Conservation (phyloP, 2,888 invertebrate species). For the Melanotus villosus region DNA sequence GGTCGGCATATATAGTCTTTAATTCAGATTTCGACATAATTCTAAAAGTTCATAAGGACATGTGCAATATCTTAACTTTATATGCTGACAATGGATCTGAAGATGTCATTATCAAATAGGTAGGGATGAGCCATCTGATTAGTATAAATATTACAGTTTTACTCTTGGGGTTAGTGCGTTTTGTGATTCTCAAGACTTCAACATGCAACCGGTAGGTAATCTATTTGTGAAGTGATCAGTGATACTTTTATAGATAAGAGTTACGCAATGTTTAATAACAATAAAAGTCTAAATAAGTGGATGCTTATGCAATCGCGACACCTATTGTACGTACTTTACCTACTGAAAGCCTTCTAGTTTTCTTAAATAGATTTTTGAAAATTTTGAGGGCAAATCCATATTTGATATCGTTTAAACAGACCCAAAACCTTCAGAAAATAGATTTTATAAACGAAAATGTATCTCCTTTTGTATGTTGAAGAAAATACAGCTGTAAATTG, state of each 20-base stretch:
- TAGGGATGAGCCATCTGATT: conserved; percentile 16
- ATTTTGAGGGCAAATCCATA: no score
- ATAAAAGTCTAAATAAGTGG: neutral
- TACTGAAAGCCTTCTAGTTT: no score
- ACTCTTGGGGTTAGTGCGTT: conserved; percentile 7
- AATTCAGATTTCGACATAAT: conserved; percentile 23
- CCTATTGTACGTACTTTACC: neutral
- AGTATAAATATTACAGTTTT: conserved; percentile 27
- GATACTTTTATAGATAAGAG: neutral
- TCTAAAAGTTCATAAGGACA: conserved; percentile 24
- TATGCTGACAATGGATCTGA: neutral
- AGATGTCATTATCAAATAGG: conserved; percentile 11
- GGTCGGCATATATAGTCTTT: neutral
- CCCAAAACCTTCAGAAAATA: no score
- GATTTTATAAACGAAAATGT: no score
- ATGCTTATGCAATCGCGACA: neutral
- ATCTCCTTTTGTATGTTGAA: no score
- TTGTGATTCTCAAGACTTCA: neutral
- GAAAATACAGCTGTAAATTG: no score
- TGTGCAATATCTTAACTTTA: neutral
- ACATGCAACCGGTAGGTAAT: conserved; percentile 29
- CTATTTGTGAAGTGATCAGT: neutral
- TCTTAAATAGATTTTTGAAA: no score
- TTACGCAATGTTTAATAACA: neutral
- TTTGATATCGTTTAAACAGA: no score